Evolutionary conservation across 1,140 invertebrate species (phyloP).

Genomic region (Lepidotrigona ventralis): DNA sequence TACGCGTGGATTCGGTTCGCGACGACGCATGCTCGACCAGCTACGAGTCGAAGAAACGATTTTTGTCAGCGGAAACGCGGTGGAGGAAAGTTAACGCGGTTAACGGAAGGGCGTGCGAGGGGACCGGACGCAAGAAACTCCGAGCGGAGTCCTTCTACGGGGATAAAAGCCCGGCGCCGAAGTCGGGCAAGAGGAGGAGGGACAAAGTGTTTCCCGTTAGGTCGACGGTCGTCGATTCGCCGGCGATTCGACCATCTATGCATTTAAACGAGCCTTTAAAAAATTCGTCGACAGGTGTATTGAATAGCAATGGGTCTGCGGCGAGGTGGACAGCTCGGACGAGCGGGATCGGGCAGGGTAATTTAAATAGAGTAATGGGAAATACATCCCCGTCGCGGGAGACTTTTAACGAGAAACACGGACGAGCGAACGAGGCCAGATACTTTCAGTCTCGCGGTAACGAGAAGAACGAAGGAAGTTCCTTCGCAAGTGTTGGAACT

Average conservation of each 20-base stretch:
- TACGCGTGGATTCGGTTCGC: neutral
- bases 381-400: neutral
- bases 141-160: neutral
- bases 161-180: neutral
- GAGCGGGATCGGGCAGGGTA: neutral
- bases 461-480: neutral
- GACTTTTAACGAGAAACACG: slow-evolving; percentile 15
- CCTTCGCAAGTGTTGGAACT: neutral
- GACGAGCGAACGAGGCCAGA: neutral
- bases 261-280: slow-evolving; percentile 44
- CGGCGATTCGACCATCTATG: slow-evolving; percentile 33
- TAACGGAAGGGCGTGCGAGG: too few relatives aligned
- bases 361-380: slow-evolving; percentile 40
- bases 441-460: neutral
- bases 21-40: neutral
- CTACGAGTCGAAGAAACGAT: neutral
- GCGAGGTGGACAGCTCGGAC: neutral
- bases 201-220: slow-evolving; percentile 16
- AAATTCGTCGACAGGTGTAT: slow-evolving; percentile 42
- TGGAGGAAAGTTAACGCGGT: neutral
- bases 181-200: neutral
- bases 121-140: neutral
- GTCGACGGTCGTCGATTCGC: slow-evolving; percentile 13
- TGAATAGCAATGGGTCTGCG: slow-evolving; percentile 10
- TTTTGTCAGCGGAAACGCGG: too few relatives aligned